A percentile compares a stretch with the other conserved stretches of the same genome.
phyloP scores from a whole-genome alignment of 2,797 vertebrate genomes.

The Periophthalmus magnuspinnatus region DNA sequence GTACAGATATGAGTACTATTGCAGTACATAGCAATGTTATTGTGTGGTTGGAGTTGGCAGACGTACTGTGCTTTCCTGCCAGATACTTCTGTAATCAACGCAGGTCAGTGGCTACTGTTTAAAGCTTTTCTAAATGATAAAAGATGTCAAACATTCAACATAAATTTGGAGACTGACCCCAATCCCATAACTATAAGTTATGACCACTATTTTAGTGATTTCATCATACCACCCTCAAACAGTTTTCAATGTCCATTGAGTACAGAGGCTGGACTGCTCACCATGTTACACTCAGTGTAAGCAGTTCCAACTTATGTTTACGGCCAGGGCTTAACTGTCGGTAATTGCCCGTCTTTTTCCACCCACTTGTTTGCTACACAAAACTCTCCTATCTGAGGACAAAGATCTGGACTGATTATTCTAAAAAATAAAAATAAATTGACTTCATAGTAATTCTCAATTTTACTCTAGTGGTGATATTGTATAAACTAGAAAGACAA shows the following conservation, averaged over 20 bases:
- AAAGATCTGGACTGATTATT: conserved; percentile 10
- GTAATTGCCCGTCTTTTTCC: conserved; percentile 62
- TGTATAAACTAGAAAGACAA: not conserved
- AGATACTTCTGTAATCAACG: conserved; percentile 62
- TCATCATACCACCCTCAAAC: conserved; percentile 51
- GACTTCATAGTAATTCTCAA: not conserved
- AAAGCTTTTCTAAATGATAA: conserved; percentile 62
- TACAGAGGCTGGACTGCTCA: conserved; percentile 45
- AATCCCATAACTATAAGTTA: conserved; percentile 32
- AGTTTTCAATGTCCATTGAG: conserved; percentile 60
- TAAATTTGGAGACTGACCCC: conserved; percentile 20
- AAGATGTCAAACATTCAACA: conserved; percentile 60
- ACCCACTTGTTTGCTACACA: conserved; percentile 33
- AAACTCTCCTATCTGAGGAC: conserved; percentile 22
- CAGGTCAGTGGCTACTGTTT: conserved; percentile 57
- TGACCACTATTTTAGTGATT: conserved; percentile 57
- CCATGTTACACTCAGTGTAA: conserved; percentile 63
- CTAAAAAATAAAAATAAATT: conserved; percentile 12
- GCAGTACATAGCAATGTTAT: conserved; percentile 23
- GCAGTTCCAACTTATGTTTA: conserved; percentile 61
- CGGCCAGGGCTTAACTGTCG: conserved; percentile 48
- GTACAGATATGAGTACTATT: conserved; percentile 1
- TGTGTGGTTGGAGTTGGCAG: conserved; percentile 63
- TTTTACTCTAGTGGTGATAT: not conserved
- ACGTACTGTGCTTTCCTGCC: conserved; percentile 49